Evolutionary conservation across 1,140 invertebrate genomes (phyloP), one percentile per base, ranked within the genome.

Genomic region (Nebria ingens): DNA sequence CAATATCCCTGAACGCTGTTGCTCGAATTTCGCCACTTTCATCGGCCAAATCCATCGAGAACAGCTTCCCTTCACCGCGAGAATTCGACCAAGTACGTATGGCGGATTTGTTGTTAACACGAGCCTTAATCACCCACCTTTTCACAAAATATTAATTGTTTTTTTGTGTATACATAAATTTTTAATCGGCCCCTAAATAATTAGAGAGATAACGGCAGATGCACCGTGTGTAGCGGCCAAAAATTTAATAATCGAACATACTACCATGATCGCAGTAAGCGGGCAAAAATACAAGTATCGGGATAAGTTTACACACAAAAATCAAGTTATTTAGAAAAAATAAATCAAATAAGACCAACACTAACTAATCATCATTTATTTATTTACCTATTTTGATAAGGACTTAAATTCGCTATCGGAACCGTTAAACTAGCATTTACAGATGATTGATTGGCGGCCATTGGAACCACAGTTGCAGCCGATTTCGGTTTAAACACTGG

Each of bases 11-110:
- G 67, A 99, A 99, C 6, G 83, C 94, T 1, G 94, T 97, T n/a
- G 89, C 89, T 55, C 91, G 76, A 55, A 99, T 98, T 73, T 97
- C 93, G 9, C 94, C 94, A 63, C 82, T 89, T 61, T 96, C 90
- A 75, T 99, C 97, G 52, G 91, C 73, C 0, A 99, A 71, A 71
- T 93, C 91, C 72, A 98, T 85, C 61, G 82, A 91, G 66, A 99
- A 99, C 1, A 99, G 73, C 68, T 92, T 93, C 1, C 95, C 96
- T 74, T 95, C 90, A 0, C 95, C 93, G 52, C 81, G 79, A 0
- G 91, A 85, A 73, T 97, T 98, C 42, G 82, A 91, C 89, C 92
- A 97, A 0, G 84, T 89, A 58, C 87, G 79, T 25, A 98, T 85
- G 0, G 73, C 65, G 4, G 84, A 79, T 69, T 98, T 98, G 58